Conservation (phyloP, 2,113 vertebrate species). For the Rhadina sibilatrix region DNA sequence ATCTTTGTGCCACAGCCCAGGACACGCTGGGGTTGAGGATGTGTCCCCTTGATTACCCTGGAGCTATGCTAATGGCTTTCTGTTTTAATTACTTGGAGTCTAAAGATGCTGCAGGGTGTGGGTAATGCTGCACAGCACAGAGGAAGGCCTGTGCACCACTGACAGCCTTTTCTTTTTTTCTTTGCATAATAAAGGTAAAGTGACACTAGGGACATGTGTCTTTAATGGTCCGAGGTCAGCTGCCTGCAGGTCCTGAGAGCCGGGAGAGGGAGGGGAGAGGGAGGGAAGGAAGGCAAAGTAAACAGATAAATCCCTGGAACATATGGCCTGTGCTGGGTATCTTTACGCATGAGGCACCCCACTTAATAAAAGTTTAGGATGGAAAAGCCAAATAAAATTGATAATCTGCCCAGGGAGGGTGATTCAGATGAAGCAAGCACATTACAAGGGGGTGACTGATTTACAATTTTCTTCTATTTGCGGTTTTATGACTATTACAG, state of each 20-base stretch:
- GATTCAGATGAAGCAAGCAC: conserved; percentile 63
- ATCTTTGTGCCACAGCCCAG: not conserved
- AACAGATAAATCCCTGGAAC: conserved; percentile 62
- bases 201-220: not conserved
- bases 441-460: conserved; percentile 58
- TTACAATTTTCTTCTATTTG: conserved; percentile 66
- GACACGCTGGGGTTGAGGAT: not conserved
- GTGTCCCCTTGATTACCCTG: not conserved
- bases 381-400: conserved; percentile 68
- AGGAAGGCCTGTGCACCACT: not conserved
- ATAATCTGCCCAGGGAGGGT: conserved; percentile 66
- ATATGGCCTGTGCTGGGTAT: conserved; percentile 31
- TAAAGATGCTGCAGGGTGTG: not conserved
- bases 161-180: not conserved
- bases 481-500: conserved; percentile 66
- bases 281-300: conserved; percentile 35
- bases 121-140: not conserved
- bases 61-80: conserved; percentile 33
- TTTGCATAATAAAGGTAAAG: conserved; percentile 42
- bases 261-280: not conserved
- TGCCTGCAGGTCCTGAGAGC: conserved; percentile 1
- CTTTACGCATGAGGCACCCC: conserved; percentile 60
- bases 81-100: conserved; percentile 23
- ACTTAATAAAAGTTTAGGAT: conserved; percentile 67
- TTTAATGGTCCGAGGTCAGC: conserved; percentile 19